These are phyloP conservation scores for Coelopa frigida DNA, from an alignment of 1,140 invertebrate species.

Conservation along the genomic window DNA sequence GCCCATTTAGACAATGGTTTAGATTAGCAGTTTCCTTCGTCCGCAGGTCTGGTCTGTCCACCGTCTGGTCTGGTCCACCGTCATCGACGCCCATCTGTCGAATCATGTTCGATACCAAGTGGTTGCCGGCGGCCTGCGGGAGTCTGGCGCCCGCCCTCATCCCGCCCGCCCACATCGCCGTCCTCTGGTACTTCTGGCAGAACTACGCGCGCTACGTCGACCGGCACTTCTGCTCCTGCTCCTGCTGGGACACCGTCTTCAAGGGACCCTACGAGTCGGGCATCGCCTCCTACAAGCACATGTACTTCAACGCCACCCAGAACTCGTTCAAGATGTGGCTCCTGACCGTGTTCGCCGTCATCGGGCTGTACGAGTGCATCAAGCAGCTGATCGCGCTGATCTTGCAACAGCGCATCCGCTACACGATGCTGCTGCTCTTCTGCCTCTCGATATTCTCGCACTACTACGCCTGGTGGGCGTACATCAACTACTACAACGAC, in stretches of 20 bases:
- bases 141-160: slow-evolving; percentile 42
- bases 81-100: too few relatives aligned
- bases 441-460: slow-evolving; percentile 67
- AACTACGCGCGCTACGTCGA: slow-evolving; percentile 62
- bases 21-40: too few relatives aligned
- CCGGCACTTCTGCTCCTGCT: slow-evolving; percentile 62
- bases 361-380: slow-evolving; percentile 64
- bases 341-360: slow-evolving; percentile 57
- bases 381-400: slow-evolving; percentile 56
- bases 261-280: slow-evolving; percentile 75
- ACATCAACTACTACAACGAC: slow-evolving; percentile 79
- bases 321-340: slow-evolving; percentile 74
- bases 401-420: slow-evolving; percentile 51
- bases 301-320: slow-evolving; percentile 74
- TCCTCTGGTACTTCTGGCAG: slow-evolving; percentile 63
- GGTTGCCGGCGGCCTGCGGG: slow-evolving; percentile 40
- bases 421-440: slow-evolving; percentile 65
- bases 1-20: too few relatives aligned
- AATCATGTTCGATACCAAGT: slow-evolving; percentile 36
- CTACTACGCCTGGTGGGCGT: slow-evolving; percentile 79
- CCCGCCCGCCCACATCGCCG: slow-evolving; percentile 58
- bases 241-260: slow-evolving; percentile 75
- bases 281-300: slow-evolving; percentile 68
- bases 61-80: too few relatives aligned
- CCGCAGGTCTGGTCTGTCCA: too few relatives aligned